Conservation (phyloP, 2,797 vertebrate species). For the Furcifer pardalis region DNA sequence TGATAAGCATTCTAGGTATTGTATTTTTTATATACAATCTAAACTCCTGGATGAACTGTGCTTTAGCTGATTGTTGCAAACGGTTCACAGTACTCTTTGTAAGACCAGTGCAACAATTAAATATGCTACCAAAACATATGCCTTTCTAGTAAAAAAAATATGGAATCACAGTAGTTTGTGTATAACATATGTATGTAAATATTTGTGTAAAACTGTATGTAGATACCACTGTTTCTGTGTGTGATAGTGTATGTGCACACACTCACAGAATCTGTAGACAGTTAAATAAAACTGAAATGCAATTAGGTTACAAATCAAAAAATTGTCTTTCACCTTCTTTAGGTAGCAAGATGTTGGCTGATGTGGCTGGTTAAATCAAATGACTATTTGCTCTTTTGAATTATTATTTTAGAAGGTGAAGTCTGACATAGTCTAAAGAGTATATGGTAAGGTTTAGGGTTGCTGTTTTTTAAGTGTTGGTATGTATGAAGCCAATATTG, state of each 20-base stretch:
- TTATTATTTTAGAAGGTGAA: slow-evolving; percentile 69
- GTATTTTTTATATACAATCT: slow-evolving; percentile 88
- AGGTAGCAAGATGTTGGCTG: slow-evolving; percentile 59
- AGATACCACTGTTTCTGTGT: slow-evolving; percentile 73
- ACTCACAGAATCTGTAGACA: slow-evolving; percentile 74
- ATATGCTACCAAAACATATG: slow-evolving; percentile 68
- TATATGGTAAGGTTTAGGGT: slow-evolving; percentile 54
- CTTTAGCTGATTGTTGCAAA: slow-evolving; percentile 71
- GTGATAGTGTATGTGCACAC: slow-evolving; percentile 63
- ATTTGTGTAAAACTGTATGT: slow-evolving; percentile 72
- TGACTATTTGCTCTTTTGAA: slow-evolving; percentile 47
- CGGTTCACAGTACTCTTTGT: slow-evolving; percentile 71
- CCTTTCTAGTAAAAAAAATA: slow-evolving; percentile 62
- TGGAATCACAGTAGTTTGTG: slow-evolving; percentile 70
- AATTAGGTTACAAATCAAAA: slow-evolving; percentile 66
- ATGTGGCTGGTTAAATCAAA: slow-evolving; percentile 40
- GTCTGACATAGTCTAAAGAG: slow-evolving; percentile 56
- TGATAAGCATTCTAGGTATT: slow-evolving; percentile 98
- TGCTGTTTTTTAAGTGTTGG: slow-evolving; percentile 57
- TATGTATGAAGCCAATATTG: slow-evolving; percentile 63
- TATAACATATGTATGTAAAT: slow-evolving; percentile 74
- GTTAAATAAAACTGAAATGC: slow-evolving; percentile 68
- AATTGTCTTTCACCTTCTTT: slow-evolving; percentile 67
- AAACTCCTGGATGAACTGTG: slow-evolving; percentile 72
- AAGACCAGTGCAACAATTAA: slow-evolving; percentile 72